phyloP scores from a whole-genome alignment of 2,797 vertebrate genomes.

The Manis pentadactyla region DNA sequence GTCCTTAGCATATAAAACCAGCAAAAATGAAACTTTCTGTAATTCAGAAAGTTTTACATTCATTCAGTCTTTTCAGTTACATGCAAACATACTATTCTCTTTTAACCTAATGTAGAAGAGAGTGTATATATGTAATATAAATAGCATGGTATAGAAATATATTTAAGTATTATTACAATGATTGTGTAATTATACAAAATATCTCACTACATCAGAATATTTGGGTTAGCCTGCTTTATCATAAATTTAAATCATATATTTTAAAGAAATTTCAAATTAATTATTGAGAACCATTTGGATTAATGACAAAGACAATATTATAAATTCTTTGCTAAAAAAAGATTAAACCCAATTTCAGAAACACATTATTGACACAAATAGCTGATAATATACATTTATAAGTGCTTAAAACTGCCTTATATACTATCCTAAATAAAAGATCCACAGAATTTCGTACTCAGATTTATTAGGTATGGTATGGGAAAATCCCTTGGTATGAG shows the following conservation, averaged over 20 bases:
- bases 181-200: neutral
- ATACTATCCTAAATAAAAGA: neutral
- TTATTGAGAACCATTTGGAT: neutral
- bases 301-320: neutral
- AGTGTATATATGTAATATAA: neutral
- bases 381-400: neutral
- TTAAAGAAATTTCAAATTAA: slow-evolving; percentile 8
- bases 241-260: neutral
- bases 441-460: neutral
- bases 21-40: neutral
- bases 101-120: neutral
- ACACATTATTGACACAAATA: neutral
- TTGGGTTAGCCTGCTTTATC: neutral
- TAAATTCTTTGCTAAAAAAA: slow-evolving; percentile 1
- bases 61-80: neutral
- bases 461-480: neutral
- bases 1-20: neutral
- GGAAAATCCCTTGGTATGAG: neutral
- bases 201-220: neutral
- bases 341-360: neutral
- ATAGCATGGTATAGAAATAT: neutral
- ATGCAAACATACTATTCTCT: neutral
- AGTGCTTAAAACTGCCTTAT: neutral
- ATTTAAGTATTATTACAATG: neutral
- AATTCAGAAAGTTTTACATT: neutral